Evolutionary conservation across 2,113 vertebrate species (phyloP).

Genomic region (Corapipo altera): DNA sequence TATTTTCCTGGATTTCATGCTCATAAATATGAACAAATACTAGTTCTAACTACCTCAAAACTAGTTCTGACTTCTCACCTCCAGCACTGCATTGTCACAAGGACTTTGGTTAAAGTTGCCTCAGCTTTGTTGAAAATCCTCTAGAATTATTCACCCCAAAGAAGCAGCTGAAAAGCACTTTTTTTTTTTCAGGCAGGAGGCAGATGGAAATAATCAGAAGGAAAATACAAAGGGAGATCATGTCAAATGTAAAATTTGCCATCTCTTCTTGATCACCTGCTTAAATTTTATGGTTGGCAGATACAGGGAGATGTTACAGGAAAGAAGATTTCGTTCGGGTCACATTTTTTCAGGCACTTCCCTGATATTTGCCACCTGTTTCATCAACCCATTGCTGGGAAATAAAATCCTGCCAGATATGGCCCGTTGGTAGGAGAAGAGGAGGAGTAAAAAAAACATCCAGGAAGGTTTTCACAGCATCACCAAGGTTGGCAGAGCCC

Average conservation of each 20-base stretch:
- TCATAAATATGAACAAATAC: not conserved
- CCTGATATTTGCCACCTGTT: conserved; percentile 2
- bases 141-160: conserved; percentile 37
- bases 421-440: not conserved
- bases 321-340: not conserved
- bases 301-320: not conserved
- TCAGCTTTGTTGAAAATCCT: conserved; percentile 35
- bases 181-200: not conserved
- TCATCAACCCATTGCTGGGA: not conserved
- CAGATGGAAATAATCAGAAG: conserved; percentile 58
- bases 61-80: not conserved
- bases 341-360: not conserved
- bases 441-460: not conserved
- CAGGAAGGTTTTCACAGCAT: not conserved
- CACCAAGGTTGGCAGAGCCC: not conserved
- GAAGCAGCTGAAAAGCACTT: conserved; percentile 46
- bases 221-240: conserved; percentile 30
- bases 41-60: not conserved
- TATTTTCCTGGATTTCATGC: not conserved
- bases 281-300: not conserved
- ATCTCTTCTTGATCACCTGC: conserved; percentile 20
- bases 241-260: conserved; percentile 13
- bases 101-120: conserved; percentile 39
- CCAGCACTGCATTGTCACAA: not conserved
- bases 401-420: not conserved